A percentile compares a stretch with the other conserved stretches of the same genome.
Conservation (phyloP, 2,797 vertebrate genomes). For the Manis javanica region DNA sequence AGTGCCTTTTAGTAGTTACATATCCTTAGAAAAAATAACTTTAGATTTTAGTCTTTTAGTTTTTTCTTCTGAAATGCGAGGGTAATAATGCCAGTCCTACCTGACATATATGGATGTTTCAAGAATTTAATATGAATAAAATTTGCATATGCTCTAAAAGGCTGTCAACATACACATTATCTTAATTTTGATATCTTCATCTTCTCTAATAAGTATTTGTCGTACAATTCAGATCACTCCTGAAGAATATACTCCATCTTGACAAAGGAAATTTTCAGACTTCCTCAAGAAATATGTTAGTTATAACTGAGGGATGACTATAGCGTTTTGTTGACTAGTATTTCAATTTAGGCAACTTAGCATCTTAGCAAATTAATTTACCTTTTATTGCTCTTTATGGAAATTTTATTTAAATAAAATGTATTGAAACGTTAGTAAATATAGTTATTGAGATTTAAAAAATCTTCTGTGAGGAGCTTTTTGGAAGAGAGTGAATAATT, state of each 20-base stretch:
- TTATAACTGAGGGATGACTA: not conserved
- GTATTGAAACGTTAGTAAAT: not conserved
- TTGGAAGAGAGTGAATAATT: not conserved
- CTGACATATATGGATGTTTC: not conserved
- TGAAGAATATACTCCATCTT: not conserved
- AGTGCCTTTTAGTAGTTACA: not conserved
- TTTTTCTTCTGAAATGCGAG: not conserved
- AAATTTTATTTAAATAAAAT: not conserved
- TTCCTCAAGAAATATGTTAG: not conserved
- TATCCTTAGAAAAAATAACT: not conserved
- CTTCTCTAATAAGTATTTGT: not conserved
- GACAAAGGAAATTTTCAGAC: not conserved
- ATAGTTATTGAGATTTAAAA: conserved; percentile 8
- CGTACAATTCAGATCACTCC: not conserved
- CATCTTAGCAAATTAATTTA: not conserved
- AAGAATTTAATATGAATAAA: not conserved
- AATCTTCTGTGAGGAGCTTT: not conserved
- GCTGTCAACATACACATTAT: not conserved
- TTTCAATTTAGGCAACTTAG: not conserved
- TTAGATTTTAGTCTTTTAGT: not conserved
- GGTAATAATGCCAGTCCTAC: not conserved
- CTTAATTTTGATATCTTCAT: not conserved
- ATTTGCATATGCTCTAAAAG: not conserved
- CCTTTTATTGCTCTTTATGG: not conserved
- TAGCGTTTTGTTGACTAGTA: not conserved